These are phyloP conservation scores for Coryphaenoides rupestris DNA, from an alignment of 2,113 vertebrate genomes.

Conservation along the genomic window DNA sequence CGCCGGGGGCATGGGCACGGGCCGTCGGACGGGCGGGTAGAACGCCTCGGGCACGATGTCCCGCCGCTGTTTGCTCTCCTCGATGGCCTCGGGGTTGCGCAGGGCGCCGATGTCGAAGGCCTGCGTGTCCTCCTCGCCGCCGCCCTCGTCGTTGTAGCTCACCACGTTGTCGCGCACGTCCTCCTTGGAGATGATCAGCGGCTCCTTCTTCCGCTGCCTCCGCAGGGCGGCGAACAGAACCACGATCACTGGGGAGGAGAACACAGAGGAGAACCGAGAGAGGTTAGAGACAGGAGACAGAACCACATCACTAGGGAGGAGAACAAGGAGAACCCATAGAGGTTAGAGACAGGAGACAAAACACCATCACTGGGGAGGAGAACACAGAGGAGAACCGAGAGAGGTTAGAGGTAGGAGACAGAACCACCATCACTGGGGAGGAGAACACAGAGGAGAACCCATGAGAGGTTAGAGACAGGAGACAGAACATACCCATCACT, in stretches of 20 bases:
- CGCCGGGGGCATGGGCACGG: conserved; percentile 65
- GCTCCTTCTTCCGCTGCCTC: conserved; percentile 91
- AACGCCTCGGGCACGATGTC: conserved; percentile 89
- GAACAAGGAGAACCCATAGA: no score
- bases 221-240: conserved; percentile 90
- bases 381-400: not conserved
- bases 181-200: conserved; percentile 97
- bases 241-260: conserved; percentile 79
- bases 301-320: not conserved
- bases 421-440: no score
- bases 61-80: conserved; percentile 86
- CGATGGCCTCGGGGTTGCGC: conserved; percentile 90
- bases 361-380: no score
- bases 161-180: conserved; percentile 96
- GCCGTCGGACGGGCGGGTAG: conserved; percentile 77
- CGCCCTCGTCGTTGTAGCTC: conserved; percentile 96
- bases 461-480: no score
- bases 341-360: not conserved
- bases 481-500: no score
- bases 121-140: conserved; percentile 96
- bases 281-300: not conserved
- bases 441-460: no score
- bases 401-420: no score
- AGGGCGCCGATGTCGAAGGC: conserved; percentile 94
- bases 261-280: not conserved